phyloP scores from a whole-genome alignment of 2,888 invertebrate species.

The Drosophila anomelani region DNA sequence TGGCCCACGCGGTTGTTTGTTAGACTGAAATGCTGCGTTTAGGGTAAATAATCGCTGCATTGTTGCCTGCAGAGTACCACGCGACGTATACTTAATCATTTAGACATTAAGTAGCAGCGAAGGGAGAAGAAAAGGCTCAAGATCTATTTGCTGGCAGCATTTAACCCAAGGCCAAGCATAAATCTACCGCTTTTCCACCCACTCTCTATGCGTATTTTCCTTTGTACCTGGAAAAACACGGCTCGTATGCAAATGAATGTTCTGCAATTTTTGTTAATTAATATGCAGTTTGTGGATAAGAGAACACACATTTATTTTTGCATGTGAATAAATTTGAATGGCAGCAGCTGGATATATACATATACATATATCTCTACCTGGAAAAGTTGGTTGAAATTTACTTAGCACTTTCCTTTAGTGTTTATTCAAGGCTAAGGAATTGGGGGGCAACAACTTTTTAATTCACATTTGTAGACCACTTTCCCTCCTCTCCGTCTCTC shows the following conservation, averaged over 20 bases:
- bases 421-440: conserved; percentile 22
- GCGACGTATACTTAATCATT: conserved; percentile 70
- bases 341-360: conserved; percentile 10
- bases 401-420: background rate
- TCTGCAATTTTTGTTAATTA: conserved; percentile 31
- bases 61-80: conserved; percentile 46
- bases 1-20: conserved; percentile 44
- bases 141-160: conserved; percentile 25
- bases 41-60: conserved; percentile 68
- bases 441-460: conserved; percentile 2
- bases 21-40: conserved; percentile 54
- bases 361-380: background rate
- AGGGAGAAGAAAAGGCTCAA: conserved; percentile 14
- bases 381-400: conserved; percentile 6
- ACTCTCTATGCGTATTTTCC: background rate
- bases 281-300: conserved; percentile 36
- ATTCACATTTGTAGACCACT: conserved; percentile 6
- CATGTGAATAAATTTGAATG: conserved; percentile 28
- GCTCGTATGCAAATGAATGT: conserved; percentile 19
- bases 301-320: conserved; percentile 24
- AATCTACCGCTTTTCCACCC: conserved; percentile 3
- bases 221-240: background rate
- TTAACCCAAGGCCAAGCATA: conserved; percentile 42
- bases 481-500: background rate
- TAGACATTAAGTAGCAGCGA: conserved; percentile 64